Evolutionary conservation across 2,797 vertebrate genomes (phyloP).

Genomic region (Pangasius mekongensis): DNA sequence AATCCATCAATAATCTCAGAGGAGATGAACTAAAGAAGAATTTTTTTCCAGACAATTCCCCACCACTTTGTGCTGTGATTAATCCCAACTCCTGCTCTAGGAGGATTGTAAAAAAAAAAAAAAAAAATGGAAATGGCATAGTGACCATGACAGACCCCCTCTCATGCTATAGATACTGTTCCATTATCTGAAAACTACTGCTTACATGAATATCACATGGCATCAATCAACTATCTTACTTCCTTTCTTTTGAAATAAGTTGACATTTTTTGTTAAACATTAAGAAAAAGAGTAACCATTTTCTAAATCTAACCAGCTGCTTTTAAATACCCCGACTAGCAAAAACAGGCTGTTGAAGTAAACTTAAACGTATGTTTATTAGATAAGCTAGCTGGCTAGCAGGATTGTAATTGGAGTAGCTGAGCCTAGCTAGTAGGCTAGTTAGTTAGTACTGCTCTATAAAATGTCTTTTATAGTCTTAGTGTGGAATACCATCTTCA

Average conservation of each 20-base stretch:
- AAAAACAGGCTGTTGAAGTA: neutral
- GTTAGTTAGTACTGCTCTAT: neutral
- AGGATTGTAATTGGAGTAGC: neutral
- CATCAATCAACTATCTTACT: neutral
- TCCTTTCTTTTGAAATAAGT: neutral
- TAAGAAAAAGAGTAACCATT: neutral
- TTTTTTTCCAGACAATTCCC: too few relatives aligned
- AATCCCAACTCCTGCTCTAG: neutral
- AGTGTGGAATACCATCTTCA: neutral
- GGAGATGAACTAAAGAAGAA: neutral
- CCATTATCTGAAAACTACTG: neutral
- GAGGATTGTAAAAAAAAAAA: neutral
- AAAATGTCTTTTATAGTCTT: neutral
- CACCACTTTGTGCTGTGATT: neutral
- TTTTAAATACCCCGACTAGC: neutral
- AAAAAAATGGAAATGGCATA: neutral
- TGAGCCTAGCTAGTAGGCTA: neutral
- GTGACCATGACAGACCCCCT: neutral
- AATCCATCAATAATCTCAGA: neutral
- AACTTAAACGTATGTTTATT: neutral
- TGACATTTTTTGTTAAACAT: neutral
- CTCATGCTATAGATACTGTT: neutral
- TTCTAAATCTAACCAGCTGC: neutral
- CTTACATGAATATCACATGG: neutral
- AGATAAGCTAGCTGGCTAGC: constrained; percentile 12